These are phyloP conservation scores for Aspidiotus rigidus DNA, from an alignment of 2,888 invertebrate genomes.

Conservation along the genomic window DNA sequence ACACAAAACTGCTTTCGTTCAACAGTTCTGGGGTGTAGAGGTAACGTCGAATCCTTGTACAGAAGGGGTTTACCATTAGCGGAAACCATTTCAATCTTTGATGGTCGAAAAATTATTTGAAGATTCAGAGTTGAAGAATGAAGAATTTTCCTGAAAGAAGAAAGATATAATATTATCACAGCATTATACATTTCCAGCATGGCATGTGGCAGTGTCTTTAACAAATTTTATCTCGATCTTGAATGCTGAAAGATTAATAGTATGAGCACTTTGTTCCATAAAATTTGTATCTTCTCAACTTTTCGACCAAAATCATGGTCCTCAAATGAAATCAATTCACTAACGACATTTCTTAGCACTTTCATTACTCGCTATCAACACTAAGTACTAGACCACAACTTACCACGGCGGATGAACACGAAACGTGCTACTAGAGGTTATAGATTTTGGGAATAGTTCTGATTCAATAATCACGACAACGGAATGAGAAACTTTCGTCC, in stretches of 20 bases:
- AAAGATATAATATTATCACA: neutral
- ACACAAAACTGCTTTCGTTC: conserved; percentile 9
- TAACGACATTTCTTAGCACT: no score
- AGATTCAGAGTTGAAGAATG: conserved; percentile 5
- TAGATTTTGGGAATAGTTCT: conserved; percentile 16
- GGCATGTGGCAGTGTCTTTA: neutral
- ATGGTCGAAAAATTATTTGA: conserved; percentile 11
- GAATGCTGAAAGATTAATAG: no score
- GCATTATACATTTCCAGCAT: no score
- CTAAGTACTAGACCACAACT: neutral
- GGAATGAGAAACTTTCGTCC: conserved; percentile 6
- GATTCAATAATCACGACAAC: conserved; percentile 14
- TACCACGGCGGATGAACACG: conserved; percentile 24
- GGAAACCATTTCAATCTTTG: conserved; percentile 12
- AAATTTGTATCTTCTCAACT: no score
- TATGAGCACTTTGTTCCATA: no score
- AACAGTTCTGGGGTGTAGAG: neutral
- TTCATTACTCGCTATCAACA: no score
- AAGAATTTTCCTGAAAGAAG: conserved; percentile 19
- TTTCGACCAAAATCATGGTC: no score
- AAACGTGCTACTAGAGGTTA: conserved; percentile 21
- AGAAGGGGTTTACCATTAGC: conserved; percentile 4
- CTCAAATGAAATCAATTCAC: no score
- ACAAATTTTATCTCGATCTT: no score
- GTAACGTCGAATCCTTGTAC: conserved; percentile 14